Evolutionary conservation across 1,140 invertebrate genomes (phyloP), one percentile per base, ranked within the genome.

Genomic region (Ceratina calcarata): DNA sequence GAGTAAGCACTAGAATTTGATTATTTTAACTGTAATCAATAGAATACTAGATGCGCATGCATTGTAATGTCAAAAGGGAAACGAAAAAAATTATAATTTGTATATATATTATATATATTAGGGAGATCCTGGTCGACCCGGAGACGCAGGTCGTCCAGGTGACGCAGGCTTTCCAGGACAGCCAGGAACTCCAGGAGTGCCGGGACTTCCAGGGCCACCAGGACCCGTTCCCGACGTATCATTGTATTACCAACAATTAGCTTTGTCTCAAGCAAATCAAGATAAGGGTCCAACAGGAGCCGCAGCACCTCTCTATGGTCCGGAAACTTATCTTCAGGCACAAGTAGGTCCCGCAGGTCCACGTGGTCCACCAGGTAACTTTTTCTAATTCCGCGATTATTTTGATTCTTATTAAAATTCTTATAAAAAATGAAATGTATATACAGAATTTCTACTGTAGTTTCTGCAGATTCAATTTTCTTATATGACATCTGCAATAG

Each of bases 291-390:
- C 96, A 3, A 92, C 91, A 12, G 94, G 93, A 58, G 87, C 73
- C 67, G 87, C 89, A 49, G 83, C 84, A 20, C 80, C 90, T 13
- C 79, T 91, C 8, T 91, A 91, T 76, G 93, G 93, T 60, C 94
- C 94, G 4, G 95, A 96, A 83, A 94, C 95, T 3, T 96, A 96
- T 88, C 94, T 95, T 76, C 96, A 97, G 91, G 95, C 96, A 24
- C 95, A 96, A 91, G 95, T 96, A 18, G 97, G 97, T 16, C 95
- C 95, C 22, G 93, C 95, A 10, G 96, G 96, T 62, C 94, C 95
- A 3, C 93, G 96, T 91, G 96, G 96, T 82, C 93, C 95, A 72
- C 94, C 95, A 89, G 96, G 95, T 95, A 89, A 27, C n/a, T 58
- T 2, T 45, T 32, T 13, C 65, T 64, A 13, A 27, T 60, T 64